phyloP scores from a whole-genome alignment of 2,888 invertebrate genomes.

The Pachydiplax longipennis region DNA sequence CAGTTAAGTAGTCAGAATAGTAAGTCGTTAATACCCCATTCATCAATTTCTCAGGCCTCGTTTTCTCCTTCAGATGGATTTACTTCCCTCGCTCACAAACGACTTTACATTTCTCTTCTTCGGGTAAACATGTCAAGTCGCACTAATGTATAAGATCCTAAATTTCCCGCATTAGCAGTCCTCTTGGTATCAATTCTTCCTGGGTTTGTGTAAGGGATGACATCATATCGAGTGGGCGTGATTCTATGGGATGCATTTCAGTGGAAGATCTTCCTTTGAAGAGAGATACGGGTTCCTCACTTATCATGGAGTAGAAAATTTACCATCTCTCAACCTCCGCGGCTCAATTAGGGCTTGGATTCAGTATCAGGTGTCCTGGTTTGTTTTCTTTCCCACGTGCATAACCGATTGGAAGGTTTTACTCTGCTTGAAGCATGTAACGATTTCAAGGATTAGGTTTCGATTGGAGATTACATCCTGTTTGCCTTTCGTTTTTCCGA shows the following conservation, averaged over 20 bases:
- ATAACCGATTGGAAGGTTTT: slow-evolving; percentile 13
- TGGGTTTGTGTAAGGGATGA: background rate
- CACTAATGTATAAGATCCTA: too few species aligned
- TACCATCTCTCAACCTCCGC: background rate
- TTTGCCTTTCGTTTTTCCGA: background rate
- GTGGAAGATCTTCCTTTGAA: background rate
- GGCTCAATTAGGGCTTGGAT: background rate
- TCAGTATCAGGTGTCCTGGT: background rate
- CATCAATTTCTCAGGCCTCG: too few species aligned
- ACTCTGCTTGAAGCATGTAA: background rate
- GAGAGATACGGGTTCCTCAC: background rate
- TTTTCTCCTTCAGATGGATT: too few species aligned
- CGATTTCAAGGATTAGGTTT: background rate
- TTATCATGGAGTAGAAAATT: background rate
- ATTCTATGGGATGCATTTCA: background rate
- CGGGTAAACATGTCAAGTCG: too few species aligned
- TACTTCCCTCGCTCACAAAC: too few species aligned
- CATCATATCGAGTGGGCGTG: background rate
- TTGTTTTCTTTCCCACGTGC: slow-evolving; percentile 33
- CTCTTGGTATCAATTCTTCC: too few species aligned
- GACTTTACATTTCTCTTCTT: background rate
- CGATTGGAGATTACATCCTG: slow-evolving; percentile 3
- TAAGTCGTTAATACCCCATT: too few species aligned
- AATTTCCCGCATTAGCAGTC: too few species aligned
- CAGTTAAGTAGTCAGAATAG: too few species aligned